These are phyloP conservation scores for Tragelaphus scriptus DNA, from an alignment of 2,113 vertebrate species.

Conservation along the genomic window DNA sequence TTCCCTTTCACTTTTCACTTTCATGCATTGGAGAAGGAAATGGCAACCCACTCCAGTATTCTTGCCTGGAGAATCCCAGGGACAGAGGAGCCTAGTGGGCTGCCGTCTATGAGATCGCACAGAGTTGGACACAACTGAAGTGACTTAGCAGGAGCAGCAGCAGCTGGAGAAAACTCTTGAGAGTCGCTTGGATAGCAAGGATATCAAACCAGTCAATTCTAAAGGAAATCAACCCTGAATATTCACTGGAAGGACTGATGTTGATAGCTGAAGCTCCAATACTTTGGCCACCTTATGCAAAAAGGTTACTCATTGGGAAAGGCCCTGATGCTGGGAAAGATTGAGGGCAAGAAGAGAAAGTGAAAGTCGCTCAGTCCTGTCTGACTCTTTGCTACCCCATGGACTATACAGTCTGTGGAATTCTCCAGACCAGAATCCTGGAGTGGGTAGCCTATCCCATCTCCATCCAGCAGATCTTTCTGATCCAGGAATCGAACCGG, in stretches of 20 bases:
- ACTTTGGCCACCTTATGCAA: neutral
- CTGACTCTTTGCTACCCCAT: neutral
- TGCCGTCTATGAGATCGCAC: no score
- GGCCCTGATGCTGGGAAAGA: neutral
- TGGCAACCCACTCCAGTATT: no score
- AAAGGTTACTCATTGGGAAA: neutral
- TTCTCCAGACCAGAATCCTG: neutral
- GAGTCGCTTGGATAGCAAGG: neutral
- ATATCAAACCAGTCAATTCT: neutral
- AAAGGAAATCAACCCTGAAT: neutral
- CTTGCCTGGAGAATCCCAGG: no score
- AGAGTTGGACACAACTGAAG: no score
- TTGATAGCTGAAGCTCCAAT: neutral
- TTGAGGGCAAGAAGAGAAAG: neutral
- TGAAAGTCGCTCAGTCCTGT: neutral
- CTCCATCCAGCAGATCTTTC: neutral
- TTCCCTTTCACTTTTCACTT: no score
- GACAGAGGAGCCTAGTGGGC: no score
- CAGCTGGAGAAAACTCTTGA: neutral
- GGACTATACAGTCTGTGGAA: neutral
- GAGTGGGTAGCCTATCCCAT: neutral
- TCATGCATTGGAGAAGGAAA: no score
- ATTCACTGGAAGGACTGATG: neutral
- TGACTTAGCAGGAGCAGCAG: no score
- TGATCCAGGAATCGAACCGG: rapidly evolving